phyloP scores from a whole-genome alignment of 2,888 invertebrate species.

The Drosophila ustulata region DNA sequence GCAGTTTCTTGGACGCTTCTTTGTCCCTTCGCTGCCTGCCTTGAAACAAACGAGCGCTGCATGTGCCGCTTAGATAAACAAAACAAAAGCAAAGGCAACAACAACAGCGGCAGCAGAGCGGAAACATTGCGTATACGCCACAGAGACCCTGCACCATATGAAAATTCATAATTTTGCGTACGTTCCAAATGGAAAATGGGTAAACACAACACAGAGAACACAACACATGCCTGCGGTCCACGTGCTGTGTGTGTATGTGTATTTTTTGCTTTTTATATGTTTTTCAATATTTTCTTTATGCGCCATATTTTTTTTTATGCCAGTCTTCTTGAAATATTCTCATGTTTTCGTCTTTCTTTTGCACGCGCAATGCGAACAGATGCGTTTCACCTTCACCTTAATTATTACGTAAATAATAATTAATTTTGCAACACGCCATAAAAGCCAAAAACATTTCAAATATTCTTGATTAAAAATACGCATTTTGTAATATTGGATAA shows the following conservation, averaged over 20 bases:
- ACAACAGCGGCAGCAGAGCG: slow-evolving; percentile 25
- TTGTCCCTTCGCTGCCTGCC: slow-evolving; percentile 47
- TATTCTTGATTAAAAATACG: slow-evolving; percentile 30
- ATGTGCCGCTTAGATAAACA: slow-evolving; percentile 72
- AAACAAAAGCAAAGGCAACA: slow-evolving; percentile 46
- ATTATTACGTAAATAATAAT: slow-evolving; percentile 77
- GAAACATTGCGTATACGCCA: slow-evolving; percentile 77
- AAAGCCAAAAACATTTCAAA: slow-evolving; percentile 17
- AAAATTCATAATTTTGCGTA: slow-evolving; percentile 70
- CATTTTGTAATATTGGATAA: slow-evolving; percentile 28
- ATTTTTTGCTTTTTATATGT: slow-evolving; percentile 47
- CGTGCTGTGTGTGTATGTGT: slow-evolving; percentile 45
- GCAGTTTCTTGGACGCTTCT: slow-evolving; percentile 35
- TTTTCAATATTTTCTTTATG: slow-evolving; percentile 69
- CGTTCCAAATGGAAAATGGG: slow-evolving; percentile 62
- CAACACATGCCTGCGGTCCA: slow-evolving; percentile 27
- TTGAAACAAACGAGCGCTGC: slow-evolving; percentile 54
- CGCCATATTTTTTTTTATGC: slow-evolving; percentile 59
- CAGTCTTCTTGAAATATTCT: slow-evolving; percentile 44
- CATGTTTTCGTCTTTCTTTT: slow-evolving; percentile 10
- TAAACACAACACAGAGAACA: slow-evolving; percentile 71
- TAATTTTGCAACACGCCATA: slow-evolving; percentile 61
- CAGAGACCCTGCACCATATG: slow-evolving; percentile 42
- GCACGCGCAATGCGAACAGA: slow-evolving; percentile 51
- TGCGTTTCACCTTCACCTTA: slow-evolving; percentile 78